phyloP scores from a whole-genome alignment of 2,888 invertebrate species.

The Patella caerulea region DNA sequence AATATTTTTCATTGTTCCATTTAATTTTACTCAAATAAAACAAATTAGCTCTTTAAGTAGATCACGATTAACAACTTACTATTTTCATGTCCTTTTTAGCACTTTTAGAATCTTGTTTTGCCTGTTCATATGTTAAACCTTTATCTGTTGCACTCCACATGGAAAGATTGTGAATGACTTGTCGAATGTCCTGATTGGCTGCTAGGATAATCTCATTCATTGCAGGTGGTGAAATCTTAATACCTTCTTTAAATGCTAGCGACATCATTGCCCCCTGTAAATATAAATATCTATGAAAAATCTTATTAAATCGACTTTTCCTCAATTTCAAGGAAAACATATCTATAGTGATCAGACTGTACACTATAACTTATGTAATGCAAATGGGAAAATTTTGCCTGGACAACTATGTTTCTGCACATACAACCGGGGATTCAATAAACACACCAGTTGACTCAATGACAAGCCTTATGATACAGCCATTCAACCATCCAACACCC shows the following conservation, averaged over 20 bases:
- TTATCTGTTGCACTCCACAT: constrained; percentile 81
- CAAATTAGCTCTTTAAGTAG: too few relatives aligned
- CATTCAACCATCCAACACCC: too few relatives aligned
- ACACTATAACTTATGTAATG: too few relatives aligned
- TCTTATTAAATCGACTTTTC: too few relatives aligned
- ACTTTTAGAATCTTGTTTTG: constrained; percentile 76
- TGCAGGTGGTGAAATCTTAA: constrained; percentile 83
- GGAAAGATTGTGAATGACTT: constrained; percentile 90
- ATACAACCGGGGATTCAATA: too few relatives aligned
- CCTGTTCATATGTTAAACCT: constrained; percentile 73
- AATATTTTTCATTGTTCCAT: too few relatives aligned
- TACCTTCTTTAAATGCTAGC: constrained; percentile 90
- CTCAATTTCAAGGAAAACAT: neutral
- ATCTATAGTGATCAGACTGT: neutral
- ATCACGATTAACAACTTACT: constrained; percentile 71
- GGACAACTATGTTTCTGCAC: too few relatives aligned
- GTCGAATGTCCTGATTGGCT: constrained; percentile 93
- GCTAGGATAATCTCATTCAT: constrained; percentile 87
- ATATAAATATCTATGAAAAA: constrained; percentile 6
- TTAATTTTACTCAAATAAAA: neutral
- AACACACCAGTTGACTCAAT: too few relatives aligned
- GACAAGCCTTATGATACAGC: too few relatives aligned
- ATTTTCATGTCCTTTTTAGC: constrained; percentile 88
- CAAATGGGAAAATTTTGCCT: too few relatives aligned
- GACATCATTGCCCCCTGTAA: constrained; percentile 88